These are phyloP conservation scores for Budorcas taxicolor DNA, from an alignment of 2,113 vertebrate genomes.

Conservation along the genomic window DNA sequence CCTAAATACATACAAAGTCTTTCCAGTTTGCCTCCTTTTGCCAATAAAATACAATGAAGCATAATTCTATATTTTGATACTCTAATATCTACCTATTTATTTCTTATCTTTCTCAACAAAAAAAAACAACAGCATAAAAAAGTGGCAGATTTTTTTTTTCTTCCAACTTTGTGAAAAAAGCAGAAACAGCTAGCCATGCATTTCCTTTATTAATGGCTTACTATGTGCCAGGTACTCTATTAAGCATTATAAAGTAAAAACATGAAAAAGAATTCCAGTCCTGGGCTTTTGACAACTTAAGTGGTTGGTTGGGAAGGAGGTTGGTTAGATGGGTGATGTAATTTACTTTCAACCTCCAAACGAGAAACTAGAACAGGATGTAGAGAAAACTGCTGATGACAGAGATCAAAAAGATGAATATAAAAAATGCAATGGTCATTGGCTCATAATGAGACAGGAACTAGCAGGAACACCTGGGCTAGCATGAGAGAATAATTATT, in stretches of 20 bases:
- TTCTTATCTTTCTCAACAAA: not conserved
- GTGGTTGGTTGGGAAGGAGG: not conserved
- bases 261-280: not conserved
- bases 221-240: not conserved
- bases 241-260: not conserved
- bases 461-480: not conserved
- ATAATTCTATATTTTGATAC: not conserved
- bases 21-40: not conserved
- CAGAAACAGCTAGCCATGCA: not conserved
- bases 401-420: not conserved
- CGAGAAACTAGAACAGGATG: not conserved
- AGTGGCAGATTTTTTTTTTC: not conserved
- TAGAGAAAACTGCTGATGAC: not conserved
- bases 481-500: not conserved
- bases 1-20: not conserved
- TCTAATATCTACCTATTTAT: not conserved
- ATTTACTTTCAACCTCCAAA: not conserved
- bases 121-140: not conserved
- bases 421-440: not conserved
- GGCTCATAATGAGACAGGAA: not conserved
- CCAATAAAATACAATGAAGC: not conserved
- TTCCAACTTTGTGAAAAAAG: not conserved
- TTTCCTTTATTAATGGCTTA: constrained; percentile 13
- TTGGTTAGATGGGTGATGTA: not conserved
- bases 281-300: not conserved